Evolutionary conservation across 2,113 vertebrate species (phyloP), one percentile per base, ranked within the genome.

Genomic region (Saguinus midas): DNA sequence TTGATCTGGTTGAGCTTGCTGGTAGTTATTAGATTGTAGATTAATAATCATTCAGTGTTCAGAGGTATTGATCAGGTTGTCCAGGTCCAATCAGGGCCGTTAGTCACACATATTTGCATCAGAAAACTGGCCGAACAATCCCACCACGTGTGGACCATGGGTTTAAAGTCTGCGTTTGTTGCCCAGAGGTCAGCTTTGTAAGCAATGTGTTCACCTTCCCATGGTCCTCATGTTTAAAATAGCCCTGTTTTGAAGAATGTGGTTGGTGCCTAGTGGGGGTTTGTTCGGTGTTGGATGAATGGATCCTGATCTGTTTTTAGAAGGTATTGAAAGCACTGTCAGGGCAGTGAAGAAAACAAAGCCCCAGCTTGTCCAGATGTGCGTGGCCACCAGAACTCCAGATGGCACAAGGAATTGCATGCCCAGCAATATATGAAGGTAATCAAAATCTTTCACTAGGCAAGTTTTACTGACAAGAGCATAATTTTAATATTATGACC

Each of bases 141-240:
- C 29, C 13, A 32, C 6, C 32, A 45, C 12, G 2, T 13, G 3
- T 27, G 13, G 45, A 27, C 14, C 12, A 3, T 27, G 1, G 45
- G 45, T 27, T 16, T 45, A 32, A 14, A 27, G 13, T 45, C 40
- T 45, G 73, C 5, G 1, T 43, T 14, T 27, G 25, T 29, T 76
- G 73, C 23, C 13, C 13, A 13, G 43, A 25, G 27, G 29, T 78
- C 75, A 32, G 18, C 75, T 48, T 48, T 32, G 75, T 78, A 4
- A 50, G 17, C 27, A 18, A 78, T 3, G 13, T 32, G 43, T 50
- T 27, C 29, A 32, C 27, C 16, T 16, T 78, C n/a, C 27, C 3
- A 27, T 17, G 3, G 14, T 50, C 2, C 25, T 76, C 6, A 17
- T 8, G 29, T 45, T 48, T 32, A 50, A 48, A 48, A 50, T 45